Base-by-base conservation (phyloP, 2,113 vertebrate species). In the Euleptes europaea region DNA sequence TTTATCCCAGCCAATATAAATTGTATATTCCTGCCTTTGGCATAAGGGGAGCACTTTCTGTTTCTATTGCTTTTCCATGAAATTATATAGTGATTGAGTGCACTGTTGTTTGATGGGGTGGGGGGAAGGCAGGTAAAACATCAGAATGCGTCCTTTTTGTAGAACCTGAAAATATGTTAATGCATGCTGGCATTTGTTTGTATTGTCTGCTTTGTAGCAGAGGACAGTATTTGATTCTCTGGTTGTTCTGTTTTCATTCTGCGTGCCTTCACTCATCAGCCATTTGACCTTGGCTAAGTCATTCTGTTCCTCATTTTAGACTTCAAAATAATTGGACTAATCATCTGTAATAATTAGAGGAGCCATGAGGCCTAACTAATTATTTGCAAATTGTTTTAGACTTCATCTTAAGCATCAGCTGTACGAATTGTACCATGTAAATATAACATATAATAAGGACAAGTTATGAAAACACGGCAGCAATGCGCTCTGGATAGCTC, bases 321-420 rank as follows among this genome's bases (percentile, higher is more conserved):
- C 42, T 85, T 65, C 78, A 79, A 31, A 85, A 80, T 85, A 85
- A 85, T 85, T 80, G 69, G 84, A 73, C 77, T 85, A 85, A 85
- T 66, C 54, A 40, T 73, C 77, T 85, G 69, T 73, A 85, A 85
- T 73, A 85, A 85, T 85, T 80, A 85, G 78, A 26, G 26, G 67
- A 80, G 54, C 40, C 69, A 19, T 47, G 76, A 85, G 84, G 76
- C 67, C 67, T 72, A 54, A 79, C 69, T 85, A 80, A 85, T 85
- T 72, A 85, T 73, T 80, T 65, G 38, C 13, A 85, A 72, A 85
- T 80, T 85, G 77, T 85, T 79, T 85, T 65, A 85, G 69, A 65
- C 26, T 85, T 80, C 47, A 14, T 67, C 54, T 40, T 73, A 66
- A 65, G 77, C 79, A 85, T 63, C 38, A 40, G 54, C 84, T 49